phyloP scores from a whole-genome alignment of 2,113 vertebrate species.

The Vidua chalybeata region DNA sequence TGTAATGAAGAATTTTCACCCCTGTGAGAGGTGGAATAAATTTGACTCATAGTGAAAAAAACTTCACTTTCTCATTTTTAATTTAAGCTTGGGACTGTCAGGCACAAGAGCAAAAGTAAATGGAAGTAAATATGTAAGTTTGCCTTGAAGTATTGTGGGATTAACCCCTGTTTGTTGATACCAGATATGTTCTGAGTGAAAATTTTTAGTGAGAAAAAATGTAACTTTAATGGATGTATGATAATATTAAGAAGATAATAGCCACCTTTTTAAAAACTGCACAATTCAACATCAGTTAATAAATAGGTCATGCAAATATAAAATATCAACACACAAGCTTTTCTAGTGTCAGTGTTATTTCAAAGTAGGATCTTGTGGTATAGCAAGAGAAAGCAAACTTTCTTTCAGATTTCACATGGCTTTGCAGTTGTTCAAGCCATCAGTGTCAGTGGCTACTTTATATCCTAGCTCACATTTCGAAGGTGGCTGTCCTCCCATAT shows the following conservation, averaged over 20 bases:
- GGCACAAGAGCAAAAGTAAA: not conserved
- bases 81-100: not conserved
- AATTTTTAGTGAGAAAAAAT: not conserved
- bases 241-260: not conserved
- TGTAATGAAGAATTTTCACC: not conserved
- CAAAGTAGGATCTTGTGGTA: not conserved
- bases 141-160: not conserved
- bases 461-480: slow-evolving; percentile 61
- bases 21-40: not conserved
- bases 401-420: slow-evolving; percentile 28
- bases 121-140: not conserved
- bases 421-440: slow-evolving; percentile 73
- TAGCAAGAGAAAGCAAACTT: not conserved
- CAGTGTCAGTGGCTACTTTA: slow-evolving; percentile 61
- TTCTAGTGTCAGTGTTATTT: not conserved
- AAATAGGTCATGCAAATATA: not conserved
- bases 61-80: not conserved
- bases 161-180: not conserved
- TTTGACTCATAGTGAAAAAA: not conserved
- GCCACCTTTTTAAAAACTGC: not conserved
- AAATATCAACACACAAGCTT: not conserved
- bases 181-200: not conserved
- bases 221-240: not conserved
- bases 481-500: not conserved
- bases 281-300: not conserved